Conservation (phyloP, 1,140 invertebrate genomes). For the Alviniconcha marisindica region DNA sequence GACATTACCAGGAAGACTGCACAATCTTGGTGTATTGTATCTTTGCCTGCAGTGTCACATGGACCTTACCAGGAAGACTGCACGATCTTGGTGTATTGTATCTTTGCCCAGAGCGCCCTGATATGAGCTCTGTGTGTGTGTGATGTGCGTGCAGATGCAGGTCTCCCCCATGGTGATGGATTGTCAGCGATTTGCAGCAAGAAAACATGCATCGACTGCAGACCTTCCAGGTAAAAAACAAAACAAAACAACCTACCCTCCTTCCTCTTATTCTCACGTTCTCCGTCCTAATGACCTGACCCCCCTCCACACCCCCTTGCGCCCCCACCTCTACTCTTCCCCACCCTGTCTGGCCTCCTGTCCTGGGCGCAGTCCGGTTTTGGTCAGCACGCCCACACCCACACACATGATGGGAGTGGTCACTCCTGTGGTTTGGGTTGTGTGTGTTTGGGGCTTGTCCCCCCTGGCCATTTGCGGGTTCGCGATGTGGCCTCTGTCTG, state of each 20-base stretch:
- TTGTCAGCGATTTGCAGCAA: slow-evolving; percentile 73
- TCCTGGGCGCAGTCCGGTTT: no score
- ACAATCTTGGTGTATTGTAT: no score
- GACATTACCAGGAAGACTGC: no score
- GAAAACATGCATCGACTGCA: slow-evolving; percentile 74
- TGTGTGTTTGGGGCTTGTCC: neutral
- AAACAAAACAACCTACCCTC: slow-evolving; percentile 38
- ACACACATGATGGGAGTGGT: no score
- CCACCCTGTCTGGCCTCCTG: neutral
- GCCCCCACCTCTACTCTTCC: neutral
- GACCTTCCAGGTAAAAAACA: slow-evolving; percentile 61
- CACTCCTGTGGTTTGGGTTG: neutral
- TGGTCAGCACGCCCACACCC: no score
- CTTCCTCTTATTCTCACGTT: slow-evolving; percentile 25
- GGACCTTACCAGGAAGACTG: no score
- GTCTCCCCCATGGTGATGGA: slow-evolving; percentile 65
- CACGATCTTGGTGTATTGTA: no score
- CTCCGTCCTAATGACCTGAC: neutral
- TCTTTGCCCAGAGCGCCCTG: no score
- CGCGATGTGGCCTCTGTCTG: no score
- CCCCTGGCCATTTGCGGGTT: no score
- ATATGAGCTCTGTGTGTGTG: no score
- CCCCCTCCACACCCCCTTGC: neutral
- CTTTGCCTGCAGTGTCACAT: no score
- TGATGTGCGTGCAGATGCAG: slow-evolving; percentile 75